Conservation (phyloP, 2,797 vertebrate species). For the Taeniopygia guttata region DNA sequence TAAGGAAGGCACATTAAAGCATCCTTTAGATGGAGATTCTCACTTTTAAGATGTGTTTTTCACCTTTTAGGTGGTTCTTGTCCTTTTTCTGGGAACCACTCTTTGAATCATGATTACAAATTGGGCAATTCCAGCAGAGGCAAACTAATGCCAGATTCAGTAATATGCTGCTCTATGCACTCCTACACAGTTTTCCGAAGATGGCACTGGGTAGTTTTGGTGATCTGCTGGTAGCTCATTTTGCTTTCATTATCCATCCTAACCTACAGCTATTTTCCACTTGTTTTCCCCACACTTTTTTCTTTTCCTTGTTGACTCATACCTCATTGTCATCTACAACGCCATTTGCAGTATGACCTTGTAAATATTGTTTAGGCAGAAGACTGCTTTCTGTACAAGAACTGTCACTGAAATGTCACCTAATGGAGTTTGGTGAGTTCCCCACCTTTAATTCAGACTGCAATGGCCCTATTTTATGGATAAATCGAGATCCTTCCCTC, state of each 20-base stretch:
- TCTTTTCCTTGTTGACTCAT: not conserved
- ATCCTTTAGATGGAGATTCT: not conserved
- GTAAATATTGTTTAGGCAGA: not conserved
- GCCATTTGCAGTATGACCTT: not conserved
- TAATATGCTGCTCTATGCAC: not conserved
- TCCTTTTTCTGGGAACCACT: not conserved
- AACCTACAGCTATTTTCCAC: not conserved
- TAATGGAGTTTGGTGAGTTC: not conserved
- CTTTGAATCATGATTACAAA: rapidly evolving
- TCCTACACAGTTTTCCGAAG: not conserved
- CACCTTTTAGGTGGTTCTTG: not conserved
- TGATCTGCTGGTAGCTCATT: not conserved
- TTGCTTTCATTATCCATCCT: not conserved
- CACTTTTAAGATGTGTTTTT: not conserved
- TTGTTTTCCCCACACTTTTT: rapidly evolving
- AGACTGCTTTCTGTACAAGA: not conserved
- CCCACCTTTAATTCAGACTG: not conserved
- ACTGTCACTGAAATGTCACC: not conserved
- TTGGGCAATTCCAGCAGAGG: not conserved
- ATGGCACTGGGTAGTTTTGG: not conserved
- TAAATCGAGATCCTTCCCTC: not conserved
- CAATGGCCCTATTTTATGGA: not conserved
- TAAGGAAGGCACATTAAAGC: not conserved
- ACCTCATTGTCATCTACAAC: not conserved
- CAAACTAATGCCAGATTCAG: not conserved